A percentile compares a stretch with the other conserved stretches of the same genome.
Conservation (phyloP, 2,113 vertebrate species). For the Dicerorhinus sumatrensis region DNA sequence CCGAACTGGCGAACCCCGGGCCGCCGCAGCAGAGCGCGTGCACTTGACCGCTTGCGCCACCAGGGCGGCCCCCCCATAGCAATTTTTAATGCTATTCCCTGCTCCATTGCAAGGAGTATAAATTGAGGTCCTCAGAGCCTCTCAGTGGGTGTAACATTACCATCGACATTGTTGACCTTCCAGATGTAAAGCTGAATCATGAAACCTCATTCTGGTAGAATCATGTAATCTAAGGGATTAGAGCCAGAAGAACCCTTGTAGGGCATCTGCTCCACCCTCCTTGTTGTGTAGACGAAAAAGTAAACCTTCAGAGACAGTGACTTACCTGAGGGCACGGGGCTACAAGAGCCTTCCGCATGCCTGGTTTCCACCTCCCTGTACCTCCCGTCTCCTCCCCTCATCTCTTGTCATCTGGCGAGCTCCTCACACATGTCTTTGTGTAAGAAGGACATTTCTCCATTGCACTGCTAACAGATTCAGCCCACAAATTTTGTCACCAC, state of each 20-base stretch:
- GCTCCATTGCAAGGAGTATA: neutral
- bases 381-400: neutral
- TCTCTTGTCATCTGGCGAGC: neutral
- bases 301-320: neutral
- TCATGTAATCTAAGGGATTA: neutral
- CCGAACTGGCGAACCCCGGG: no score
- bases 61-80: no score
- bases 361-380: fast-evolving
- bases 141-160: neutral
- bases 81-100: neutral
- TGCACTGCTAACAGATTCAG: neutral
- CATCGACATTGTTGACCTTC: neutral
- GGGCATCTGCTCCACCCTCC: neutral
- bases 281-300: neutral
- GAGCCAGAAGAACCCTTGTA: neutral
- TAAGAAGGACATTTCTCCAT: neutral
- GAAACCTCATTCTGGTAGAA: neutral
- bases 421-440: neutral
- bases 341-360: neutral
- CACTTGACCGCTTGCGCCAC: no score
- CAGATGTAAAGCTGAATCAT: neutral
- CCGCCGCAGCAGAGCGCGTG: no score
- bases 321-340: no score
- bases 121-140: neutral
- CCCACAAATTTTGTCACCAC: neutral